Evolutionary conservation across 1,140 invertebrate genomes (phyloP).

Genomic region (Drosophila rufa): DNA sequence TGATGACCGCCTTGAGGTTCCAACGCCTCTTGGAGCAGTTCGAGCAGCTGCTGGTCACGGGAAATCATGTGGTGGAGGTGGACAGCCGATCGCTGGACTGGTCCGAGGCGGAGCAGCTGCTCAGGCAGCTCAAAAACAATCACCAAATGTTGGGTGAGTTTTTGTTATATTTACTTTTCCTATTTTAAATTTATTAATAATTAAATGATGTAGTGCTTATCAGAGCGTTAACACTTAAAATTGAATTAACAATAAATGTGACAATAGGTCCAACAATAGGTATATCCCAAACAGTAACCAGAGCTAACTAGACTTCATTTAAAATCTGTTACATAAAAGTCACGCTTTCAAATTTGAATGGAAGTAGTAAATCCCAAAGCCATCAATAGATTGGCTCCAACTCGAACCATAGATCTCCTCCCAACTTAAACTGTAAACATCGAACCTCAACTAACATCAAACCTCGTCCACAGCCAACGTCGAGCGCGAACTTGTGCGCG

Average conservation of each 20-base stretch:
- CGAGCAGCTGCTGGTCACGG: slow-evolving; percentile 88
- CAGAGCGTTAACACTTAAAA: slow-evolving; percentile 4
- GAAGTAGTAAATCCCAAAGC: neutral
- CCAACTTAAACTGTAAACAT: slow-evolving; percentile 5
- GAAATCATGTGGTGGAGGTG: slow-evolving; percentile 68
- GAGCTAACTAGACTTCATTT: neutral
- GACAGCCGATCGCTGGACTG: slow-evolving; percentile 86
- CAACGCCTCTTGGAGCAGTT: slow-evolving; percentile 91
- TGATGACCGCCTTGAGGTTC: slow-evolving; percentile 91
- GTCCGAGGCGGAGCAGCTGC: slow-evolving; percentile 86
- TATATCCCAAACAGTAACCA: neutral
- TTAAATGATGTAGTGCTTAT: neutral
- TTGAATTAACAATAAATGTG: neutral
- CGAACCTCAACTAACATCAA: slow-evolving; percentile 10
- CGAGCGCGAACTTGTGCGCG: slow-evolving; percentile 89
- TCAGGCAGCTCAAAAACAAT: slow-evolving; percentile 87
- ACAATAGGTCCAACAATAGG: neutral
- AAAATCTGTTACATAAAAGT: slow-evolving; percentile 5
- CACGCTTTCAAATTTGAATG: slow-evolving; percentile 16
- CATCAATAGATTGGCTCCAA: neutral
- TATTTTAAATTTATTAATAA: neutral
- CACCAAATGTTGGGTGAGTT: slow-evolving; percentile 86
- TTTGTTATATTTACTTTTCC: no score
- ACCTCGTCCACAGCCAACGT: slow-evolving; percentile 86
- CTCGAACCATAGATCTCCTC: neutral